These are phyloP conservation scores for Sceliomorpha sp. DNA, from an alignment of 2,888 invertebrate genomes.

Conservation along the genomic window DNA sequence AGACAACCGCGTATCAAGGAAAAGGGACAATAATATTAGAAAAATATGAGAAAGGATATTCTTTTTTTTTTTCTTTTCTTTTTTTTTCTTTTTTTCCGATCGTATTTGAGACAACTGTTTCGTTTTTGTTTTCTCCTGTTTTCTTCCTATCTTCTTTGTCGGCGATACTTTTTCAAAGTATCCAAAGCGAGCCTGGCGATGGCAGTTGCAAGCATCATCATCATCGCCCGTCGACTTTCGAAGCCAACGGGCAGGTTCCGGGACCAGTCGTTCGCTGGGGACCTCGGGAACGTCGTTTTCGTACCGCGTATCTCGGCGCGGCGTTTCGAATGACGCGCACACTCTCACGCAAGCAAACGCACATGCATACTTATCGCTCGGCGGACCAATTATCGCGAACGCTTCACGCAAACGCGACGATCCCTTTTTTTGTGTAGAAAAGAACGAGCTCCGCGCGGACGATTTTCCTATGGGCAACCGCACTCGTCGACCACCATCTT, in stretches of 20 bases:
- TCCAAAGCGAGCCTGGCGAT: conserved; percentile 40
- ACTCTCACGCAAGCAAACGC: conserved; percentile 15
- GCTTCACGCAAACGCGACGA: conserved; percentile 14
- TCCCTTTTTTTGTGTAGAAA: no score
- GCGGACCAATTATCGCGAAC: conserved; percentile 19
- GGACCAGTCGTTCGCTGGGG: conserved; percentile 39
- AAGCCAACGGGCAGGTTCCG: conserved; percentile 41
- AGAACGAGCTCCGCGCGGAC: neutral
- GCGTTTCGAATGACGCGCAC: conserved; percentile 21
- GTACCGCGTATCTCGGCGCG: conserved; percentile 41
- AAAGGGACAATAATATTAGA: conserved; percentile 57
- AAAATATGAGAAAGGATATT: conserved; percentile 59
- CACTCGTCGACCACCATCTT: conserved; percentile 98
- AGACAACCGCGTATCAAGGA: conserved; percentile 49
- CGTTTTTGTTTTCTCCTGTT: conserved; percentile 30
- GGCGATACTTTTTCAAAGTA: conserved; percentile 53
- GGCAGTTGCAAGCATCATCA: conserved; percentile 56
- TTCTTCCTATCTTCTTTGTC: conserved; percentile 27
- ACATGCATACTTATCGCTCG: conserved; percentile 31
- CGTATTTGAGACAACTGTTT: conserved; percentile 40
- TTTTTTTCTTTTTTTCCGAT: no score
- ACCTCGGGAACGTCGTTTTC: conserved; percentile 45
- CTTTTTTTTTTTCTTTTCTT: conserved; percentile 14
- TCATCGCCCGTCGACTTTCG: conserved; percentile 45
- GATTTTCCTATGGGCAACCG: conserved; percentile 88